These are phyloP conservation scores for Oplegnathus fasciatus DNA, from an alignment of 2,113 vertebrate genomes.

Conservation along the genomic window DNA sequence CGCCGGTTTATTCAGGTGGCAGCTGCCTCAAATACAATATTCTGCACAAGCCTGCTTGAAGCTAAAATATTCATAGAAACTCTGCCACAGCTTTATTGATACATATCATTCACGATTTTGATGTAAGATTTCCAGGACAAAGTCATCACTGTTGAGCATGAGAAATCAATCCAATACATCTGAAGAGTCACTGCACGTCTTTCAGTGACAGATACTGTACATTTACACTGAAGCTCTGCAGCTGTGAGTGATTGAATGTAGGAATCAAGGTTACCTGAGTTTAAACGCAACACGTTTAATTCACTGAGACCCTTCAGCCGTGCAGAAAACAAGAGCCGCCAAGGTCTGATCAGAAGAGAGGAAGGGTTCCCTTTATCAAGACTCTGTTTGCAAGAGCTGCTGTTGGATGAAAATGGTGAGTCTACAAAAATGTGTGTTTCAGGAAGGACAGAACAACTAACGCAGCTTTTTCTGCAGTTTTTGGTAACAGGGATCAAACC, in stretches of 20 bases:
- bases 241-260: background rate
- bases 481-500: background rate
- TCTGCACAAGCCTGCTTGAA: background rate
- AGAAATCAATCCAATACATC: background rate
- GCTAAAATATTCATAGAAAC: background rate
- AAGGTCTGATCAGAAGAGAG: background rate
- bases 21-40: background rate
- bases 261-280: background rate
- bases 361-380: background rate
- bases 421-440: background rate
- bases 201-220: too few species aligned
- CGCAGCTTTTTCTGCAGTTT: conserved; percentile 5
- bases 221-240: background rate
- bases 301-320: background rate
- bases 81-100: background rate
- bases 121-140: background rate
- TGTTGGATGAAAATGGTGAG: background rate
- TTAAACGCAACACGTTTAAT: background rate
- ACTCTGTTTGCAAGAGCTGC: background rate
- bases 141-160: background rate
- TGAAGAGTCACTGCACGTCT: background rate
- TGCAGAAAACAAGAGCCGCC: background rate
- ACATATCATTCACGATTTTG: too few species aligned
- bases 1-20: background rate
- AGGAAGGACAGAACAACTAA: background rate